These are phyloP conservation scores for Oryctes rhinoceros DNA, from an alignment of 1,140 invertebrate genomes.

Conservation along the genomic window DNA sequence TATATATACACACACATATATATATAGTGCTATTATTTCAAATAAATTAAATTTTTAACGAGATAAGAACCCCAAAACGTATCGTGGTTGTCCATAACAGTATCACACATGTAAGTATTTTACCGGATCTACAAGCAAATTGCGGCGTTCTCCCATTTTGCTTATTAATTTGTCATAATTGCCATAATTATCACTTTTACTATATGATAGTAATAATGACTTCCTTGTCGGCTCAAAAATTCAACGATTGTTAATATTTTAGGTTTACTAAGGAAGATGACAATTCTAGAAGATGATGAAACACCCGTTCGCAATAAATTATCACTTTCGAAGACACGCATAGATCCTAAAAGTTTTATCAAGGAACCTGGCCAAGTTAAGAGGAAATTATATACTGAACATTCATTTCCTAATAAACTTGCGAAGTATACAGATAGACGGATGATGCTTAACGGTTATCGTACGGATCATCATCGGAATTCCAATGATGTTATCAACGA, in stretches of 20 bases:
- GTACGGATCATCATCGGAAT: slow-evolving; percentile 61
- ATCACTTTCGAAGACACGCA: slow-evolving; percentile 40
- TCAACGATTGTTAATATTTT: background rate
- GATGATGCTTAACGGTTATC: slow-evolving; percentile 66
- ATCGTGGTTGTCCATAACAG: slow-evolving; percentile 25
- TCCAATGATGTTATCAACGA: slow-evolving; percentile 59
- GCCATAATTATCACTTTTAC: slow-evolving; percentile 19
- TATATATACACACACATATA: too few relatives aligned
- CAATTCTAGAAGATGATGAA: slow-evolving; percentile 55
- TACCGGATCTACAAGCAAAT: background rate
- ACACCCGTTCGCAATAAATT: slow-evolving; percentile 46
- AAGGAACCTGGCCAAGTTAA: slow-evolving; percentile 43
- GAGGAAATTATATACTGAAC: slow-evolving; percentile 31
- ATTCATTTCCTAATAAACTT: slow-evolving; percentile 28
- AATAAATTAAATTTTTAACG: background rate
- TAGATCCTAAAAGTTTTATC: slow-evolving; percentile 41
- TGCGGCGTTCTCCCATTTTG: background rate
- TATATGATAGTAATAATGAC: background rate
- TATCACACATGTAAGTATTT: slow-evolving; percentile 45
- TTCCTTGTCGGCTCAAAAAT: background rate
- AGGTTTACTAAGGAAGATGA: slow-evolving; percentile 56
- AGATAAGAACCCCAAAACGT: slow-evolving; percentile 4
- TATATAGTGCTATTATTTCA: background rate
- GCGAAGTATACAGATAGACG: slow-evolving; percentile 14
- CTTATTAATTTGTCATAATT: slow-evolving; percentile 22